Conservation (phyloP, 2,888 invertebrate genomes). For the Leucophora obtusa region DNA sequence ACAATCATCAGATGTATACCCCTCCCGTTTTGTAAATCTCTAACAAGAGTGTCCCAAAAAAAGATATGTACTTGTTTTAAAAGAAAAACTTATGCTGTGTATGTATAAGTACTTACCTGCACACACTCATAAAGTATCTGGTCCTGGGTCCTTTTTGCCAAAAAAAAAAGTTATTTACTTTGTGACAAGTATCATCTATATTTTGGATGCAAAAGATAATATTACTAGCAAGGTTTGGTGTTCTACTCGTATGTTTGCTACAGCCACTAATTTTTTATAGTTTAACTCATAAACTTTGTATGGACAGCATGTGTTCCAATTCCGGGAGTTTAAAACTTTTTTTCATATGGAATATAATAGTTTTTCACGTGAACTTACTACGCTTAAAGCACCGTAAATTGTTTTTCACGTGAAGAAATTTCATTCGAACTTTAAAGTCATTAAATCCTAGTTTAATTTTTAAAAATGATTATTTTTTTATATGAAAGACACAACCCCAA, state of each 20-base stretch:
- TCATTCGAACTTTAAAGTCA: too few species aligned
- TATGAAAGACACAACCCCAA: too few species aligned
- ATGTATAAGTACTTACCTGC: background rate
- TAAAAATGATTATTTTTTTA: too few species aligned
- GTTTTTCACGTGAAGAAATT: too few species aligned
- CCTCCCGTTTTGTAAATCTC: background rate
- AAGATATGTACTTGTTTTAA: background rate
- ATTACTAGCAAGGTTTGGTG: slow-evolving; percentile 20
- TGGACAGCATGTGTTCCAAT: background rate
- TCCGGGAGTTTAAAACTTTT: too few species aligned
- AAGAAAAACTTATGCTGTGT: background rate
- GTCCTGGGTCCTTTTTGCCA: background rate
- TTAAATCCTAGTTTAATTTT: too few species aligned
- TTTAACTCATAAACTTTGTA: background rate
- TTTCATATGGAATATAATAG: too few species aligned
- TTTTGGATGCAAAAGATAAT: slow-evolving; percentile 12
- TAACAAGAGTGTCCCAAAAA: too few species aligned
- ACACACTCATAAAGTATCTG: background rate
- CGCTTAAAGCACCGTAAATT: too few species aligned
- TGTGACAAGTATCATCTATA: slow-evolving; percentile 27
- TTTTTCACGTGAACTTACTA: too few species aligned
- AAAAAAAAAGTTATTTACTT: slow-evolving; percentile 32
- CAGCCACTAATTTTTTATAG: background rate
- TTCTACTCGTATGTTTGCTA: background rate
- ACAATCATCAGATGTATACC: slow-evolving; percentile 8